Evolutionary conservation across 2,888 invertebrate genomes (phyloP), one percentile per base, ranked within the genome.

Genomic region (Penaeus monodon): DNA sequence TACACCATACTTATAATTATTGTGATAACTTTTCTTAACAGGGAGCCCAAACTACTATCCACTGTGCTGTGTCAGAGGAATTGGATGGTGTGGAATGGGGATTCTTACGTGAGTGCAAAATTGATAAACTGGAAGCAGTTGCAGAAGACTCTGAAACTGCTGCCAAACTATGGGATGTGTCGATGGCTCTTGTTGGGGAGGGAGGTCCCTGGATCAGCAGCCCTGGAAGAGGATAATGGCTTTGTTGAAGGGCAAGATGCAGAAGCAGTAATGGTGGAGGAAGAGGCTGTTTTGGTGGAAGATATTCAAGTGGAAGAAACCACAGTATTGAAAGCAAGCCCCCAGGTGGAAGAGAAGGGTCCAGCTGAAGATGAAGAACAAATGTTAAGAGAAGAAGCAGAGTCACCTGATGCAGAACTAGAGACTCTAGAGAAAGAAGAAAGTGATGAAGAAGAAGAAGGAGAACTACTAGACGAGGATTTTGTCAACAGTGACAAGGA

Each of bases 31-130:
- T 70, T 70, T 27, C 17, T 70, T n/a, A 14, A 27, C 93, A 97
- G 96, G 97, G 97, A 74, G 94, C 96, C 0, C 96, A 97, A 92
- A 96, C 96, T 2, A 94, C 96, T 38, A 93, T 97, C 22, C 95
- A 95, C 92, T 96, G 96, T 92, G 96, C 96, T 0, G 95, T 96
- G 0, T 95, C 96, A 89, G 95, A 95, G 89, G 94, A 95, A 89
- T 91, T 95, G 57, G 86, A 86, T 64, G 82, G 70, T 20, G 73
- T 82, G 63, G 86, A 86, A 33, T 86, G 86, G 86, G 82, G 27
- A 0, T 78, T 82, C 29, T 22, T 86, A 29, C 70, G 63, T 12
- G 78, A 86, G 14, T 86, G 86, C 63, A 86, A 82, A 64, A 33
- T 64, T 20, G 38, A 57, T 8, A 44, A 68, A 17, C 38, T 86